A percentile compares a stretch with the other conserved stretches of the same genome.
These are phyloP conservation scores for Daktulosphaira vitifoliae DNA, from an alignment of 1,140 invertebrate genomes.

Conservation along the genomic window DNA sequence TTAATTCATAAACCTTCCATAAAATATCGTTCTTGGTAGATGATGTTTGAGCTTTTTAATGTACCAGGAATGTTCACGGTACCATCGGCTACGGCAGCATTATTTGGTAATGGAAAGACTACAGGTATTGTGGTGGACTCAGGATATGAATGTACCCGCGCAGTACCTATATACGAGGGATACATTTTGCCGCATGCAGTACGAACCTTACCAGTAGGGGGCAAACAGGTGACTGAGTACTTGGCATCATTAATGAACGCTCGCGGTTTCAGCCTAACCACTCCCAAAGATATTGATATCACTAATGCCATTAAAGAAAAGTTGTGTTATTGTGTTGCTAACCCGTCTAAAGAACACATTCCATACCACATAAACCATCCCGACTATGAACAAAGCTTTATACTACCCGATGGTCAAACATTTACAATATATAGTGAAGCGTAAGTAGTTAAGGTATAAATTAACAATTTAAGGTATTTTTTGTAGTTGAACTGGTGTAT, in stretches of 20 bases:
- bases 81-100: not conserved
- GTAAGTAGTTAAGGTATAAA: too few relatives aligned
- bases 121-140: conserved; percentile 9
- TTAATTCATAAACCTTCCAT: too few relatives aligned
- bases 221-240: not conserved
- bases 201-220: not conserved
- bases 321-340: not conserved
- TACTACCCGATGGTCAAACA: too few relatives aligned
- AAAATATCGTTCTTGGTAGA: too few relatives aligned
- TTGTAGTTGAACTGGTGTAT: too few relatives aligned
- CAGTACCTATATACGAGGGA: conserved; percentile 3
- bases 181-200: not conserved
- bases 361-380: too few relatives aligned
- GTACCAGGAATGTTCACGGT: not conserved
- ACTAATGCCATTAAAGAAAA: not conserved
- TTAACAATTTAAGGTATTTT: too few relatives aligned
- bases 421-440: too few relatives aligned
- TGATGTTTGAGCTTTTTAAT: conserved; percentile 18
- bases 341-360: not conserved
- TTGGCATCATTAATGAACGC: not conserved
- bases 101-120: not conserved
- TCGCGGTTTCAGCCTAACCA: not conserved
- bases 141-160: not conserved
- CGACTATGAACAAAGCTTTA: too few relatives aligned
- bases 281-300: not conserved